Base-by-base conservation (phyloP, 2,888 invertebrate species). In the Lamellibrachia satsuma region DNA sequence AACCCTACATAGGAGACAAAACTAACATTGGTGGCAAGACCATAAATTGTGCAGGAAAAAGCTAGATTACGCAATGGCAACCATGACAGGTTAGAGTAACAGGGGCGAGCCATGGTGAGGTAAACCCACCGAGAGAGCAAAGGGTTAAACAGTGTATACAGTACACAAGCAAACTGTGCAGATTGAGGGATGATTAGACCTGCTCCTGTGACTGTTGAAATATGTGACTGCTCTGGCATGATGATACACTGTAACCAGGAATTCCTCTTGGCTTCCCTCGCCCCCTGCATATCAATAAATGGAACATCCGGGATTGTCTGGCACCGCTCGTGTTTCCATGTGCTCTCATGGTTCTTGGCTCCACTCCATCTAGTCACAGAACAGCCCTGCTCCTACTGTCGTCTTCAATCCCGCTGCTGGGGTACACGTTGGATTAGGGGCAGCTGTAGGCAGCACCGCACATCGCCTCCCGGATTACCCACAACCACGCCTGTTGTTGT, bases 281-380 rank as follows among this genome's bases (percentile, higher is more conserved):
- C 75, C 75, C 75, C 75, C 75, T 75, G 22, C 15, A 15, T 75
- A 22, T 75, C 75, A 75, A 75, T 75, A 75, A 75, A 75, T 75
- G 75, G 75, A 75, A 75, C 75, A 75, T 75, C 75, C 75, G 75
- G 75, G 75, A 75, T 75, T n/a, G 75, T 75, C 75, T 75, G 22
- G 75, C 75, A 75, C 75, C 2, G 57, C 75, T 75, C 75, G 22
- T 75, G 75, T 75, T 75, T n/a, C 75, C 75, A 75, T 75, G 75
- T 75, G 22, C 75, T 75, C 75, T n/a, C 22, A n/a, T 75, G n/a
- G 75, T 75, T 75, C 39, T 39, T 39, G 39, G 39, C 39, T 39
- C 39, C 39, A 39, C 39, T 39, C 39, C 39, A 39, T 39, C 39
- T 39, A 39, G 39, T 39, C 39, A 39, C 39, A 39, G 39, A 39